Conservation (phyloP, 2,888 invertebrate genomes). For the Drosophila algonquin region DNA sequence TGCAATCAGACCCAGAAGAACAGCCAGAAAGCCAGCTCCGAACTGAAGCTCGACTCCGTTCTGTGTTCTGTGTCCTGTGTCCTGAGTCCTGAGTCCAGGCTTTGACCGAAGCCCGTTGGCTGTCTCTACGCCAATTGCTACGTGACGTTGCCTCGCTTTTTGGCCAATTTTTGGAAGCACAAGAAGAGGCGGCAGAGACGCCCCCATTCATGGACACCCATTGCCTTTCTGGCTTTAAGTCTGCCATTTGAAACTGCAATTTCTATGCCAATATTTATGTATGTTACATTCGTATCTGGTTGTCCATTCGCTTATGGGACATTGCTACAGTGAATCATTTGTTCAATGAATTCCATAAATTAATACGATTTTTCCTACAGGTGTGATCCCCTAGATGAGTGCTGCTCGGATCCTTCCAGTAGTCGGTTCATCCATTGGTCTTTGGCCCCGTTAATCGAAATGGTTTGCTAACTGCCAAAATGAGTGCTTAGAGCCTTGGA, state of each 20-base stretch:
- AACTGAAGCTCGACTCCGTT: conserved; percentile 19
- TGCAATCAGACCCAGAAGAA: conserved; percentile 34
- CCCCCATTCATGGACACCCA: neutral
- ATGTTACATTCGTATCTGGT: too few species aligned
- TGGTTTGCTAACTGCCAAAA: conserved; percentile 59
- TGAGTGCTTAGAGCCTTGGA: conserved; percentile 49
- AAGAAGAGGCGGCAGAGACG: neutral
- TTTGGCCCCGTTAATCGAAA: conserved; percentile 59
- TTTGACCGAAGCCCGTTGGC: conserved; percentile 15
- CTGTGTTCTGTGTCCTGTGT: neutral
- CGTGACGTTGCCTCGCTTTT: conserved; percentile 64
- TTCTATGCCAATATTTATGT: neutral
- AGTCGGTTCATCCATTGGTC: conserved; percentile 32
- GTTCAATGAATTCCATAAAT: neutral
- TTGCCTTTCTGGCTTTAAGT: conserved; percentile 9
- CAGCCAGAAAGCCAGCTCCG: conserved; percentile 31
- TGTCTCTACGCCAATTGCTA: conserved; percentile 36
- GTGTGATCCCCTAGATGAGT: neutral
- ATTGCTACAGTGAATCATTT: too few species aligned
- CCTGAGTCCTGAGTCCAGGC: too few species aligned
- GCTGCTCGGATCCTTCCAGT: too few species aligned
- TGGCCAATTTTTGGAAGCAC: conserved; percentile 67
- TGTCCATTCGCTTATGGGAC: too few species aligned
- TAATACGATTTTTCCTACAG: neutral
- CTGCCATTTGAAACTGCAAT: conserved; percentile 21